Percentiles rank a stretch among this genome's conserved stretches.
These are phyloP conservation scores for Heloderma charlesbogerti DNA, from an alignment of 2,113 vertebrate species.

Conservation along the genomic window DNA sequence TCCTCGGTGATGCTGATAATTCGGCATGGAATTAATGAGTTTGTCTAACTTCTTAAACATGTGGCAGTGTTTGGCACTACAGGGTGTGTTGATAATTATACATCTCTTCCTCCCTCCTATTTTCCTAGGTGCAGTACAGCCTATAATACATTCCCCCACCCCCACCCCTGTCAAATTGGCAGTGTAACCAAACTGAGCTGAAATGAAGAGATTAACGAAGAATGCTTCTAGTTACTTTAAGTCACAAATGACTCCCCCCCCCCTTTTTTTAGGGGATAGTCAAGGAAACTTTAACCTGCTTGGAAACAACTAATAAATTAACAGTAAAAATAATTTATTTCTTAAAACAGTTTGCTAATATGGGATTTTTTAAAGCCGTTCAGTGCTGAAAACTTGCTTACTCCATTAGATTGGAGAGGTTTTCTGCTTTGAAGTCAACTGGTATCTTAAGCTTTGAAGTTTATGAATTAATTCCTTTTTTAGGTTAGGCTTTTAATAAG, in stretches of 20 bases:
- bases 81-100: not conserved
- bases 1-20: not conserved
- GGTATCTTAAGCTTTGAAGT: conserved; percentile 35
- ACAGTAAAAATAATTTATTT: conserved; percentile 12
- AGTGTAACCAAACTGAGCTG: not conserved
- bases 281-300: not conserved
- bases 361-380: not conserved
- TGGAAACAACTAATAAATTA: conserved; percentile 18
- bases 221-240: conserved; percentile 6
- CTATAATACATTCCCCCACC: not conserved
- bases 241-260: not conserved
- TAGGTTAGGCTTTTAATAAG: not conserved
- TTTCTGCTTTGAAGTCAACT: conserved; percentile 7
- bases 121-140: not conserved
- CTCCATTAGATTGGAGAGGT: not conserved
- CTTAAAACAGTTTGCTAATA: conserved; percentile 33
- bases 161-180: not conserved
- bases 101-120: not conserved
- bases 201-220: not conserved
- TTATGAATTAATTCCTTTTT: conserved; percentile 3
- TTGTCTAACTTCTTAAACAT: not conserved
- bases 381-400: conserved; percentile 25
- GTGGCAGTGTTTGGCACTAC: not conserved
- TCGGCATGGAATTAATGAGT: not conserved
- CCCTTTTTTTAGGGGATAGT: not conserved